Percentiles rank a stretch among this genome's conserved stretches.
phyloP scores from a whole-genome alignment of 2,797 vertebrate species.

The Melanotaenia trifasciata region DNA sequence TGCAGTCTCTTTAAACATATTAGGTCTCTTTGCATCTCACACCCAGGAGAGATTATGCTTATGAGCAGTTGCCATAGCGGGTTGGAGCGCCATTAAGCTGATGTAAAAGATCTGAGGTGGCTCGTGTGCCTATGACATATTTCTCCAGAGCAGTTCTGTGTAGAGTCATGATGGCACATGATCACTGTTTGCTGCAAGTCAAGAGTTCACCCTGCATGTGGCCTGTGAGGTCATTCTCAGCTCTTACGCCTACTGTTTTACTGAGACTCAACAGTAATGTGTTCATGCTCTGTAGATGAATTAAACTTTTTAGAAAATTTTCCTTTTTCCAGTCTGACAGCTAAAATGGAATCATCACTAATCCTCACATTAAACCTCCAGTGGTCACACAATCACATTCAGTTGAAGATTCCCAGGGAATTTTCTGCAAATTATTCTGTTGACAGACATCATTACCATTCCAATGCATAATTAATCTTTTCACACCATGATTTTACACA shows the following conservation, averaged over 20 bases:
- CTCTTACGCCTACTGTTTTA: conserved; percentile 15
- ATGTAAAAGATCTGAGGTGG: conserved; percentile 67
- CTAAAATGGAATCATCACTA: conserved; percentile 51
- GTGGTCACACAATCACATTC: conserved; percentile 57
- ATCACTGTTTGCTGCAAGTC: conserved; percentile 58
- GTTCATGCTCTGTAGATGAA: conserved; percentile 16
- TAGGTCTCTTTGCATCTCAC: conserved; percentile 64
- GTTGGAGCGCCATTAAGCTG: conserved; percentile 65
- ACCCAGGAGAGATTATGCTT: conserved; percentile 63
- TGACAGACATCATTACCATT: conserved; percentile 70
- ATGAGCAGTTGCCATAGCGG: conserved; percentile 70
- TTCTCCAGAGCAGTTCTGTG: conserved; percentile 61
- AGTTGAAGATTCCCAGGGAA: conserved; percentile 52
- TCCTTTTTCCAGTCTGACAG: conserved; percentile 19
- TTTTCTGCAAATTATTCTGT: conserved; percentile 61
- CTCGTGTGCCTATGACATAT: conserved; percentile 54
- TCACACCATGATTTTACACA: conserved; percentile 51
- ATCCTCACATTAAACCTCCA: conserved; percentile 62
- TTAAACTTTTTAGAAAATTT: conserved; percentile 20
- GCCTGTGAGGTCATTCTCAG: conserved; percentile 26
- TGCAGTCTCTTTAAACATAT: conserved; percentile 62
- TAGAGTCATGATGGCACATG: conserved; percentile 48
- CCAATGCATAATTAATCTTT: conserved; percentile 63
- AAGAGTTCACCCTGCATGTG: conserved; percentile 53
- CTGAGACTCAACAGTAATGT: conserved; percentile 25